Percentiles rank a stretch among this genome's conserved stretches.
Conservation (phyloP, 2,797 vertebrate genomes). For the Acrossocheilus fasciatus region DNA sequence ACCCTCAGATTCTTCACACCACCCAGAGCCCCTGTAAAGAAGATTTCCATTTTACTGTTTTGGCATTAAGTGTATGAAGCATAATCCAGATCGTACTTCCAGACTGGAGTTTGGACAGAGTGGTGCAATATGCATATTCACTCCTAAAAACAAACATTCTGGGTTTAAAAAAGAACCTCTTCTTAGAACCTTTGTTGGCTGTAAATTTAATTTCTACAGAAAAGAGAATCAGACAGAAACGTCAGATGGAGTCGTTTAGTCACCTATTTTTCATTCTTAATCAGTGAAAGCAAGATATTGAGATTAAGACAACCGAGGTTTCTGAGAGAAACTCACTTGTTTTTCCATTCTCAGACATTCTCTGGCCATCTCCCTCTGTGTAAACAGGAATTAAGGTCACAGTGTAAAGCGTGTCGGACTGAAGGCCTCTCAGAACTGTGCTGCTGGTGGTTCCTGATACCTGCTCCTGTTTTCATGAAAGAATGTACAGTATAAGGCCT, state of each 20-base stretch:
- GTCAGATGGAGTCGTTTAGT: not conserved
- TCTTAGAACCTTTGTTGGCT: not conserved
- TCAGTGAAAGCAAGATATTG: not conserved
- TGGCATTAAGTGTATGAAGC: slow-evolving; percentile 7
- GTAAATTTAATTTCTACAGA: not conserved
- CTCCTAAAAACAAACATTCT: not conserved
- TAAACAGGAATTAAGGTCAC: slow-evolving; percentile 91
- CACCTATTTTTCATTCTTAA: not conserved
- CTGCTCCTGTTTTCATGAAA: slow-evolving; percentile 78
- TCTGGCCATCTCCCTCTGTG: slow-evolving; percentile 86
- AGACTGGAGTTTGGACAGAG: not conserved
- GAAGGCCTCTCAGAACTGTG: slow-evolving; percentile 84
- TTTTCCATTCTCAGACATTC: slow-evolving; percentile 86
- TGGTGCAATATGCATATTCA: not conserved
- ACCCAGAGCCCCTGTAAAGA: slow-evolving; percentile 83
- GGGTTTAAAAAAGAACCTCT: not conserved
- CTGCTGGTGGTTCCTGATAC: slow-evolving; percentile 87
- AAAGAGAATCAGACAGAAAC: not conserved
- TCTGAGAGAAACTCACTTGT: slow-evolving; percentile 84
- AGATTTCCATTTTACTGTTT: slow-evolving; percentile 40
- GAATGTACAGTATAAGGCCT: not conserved
- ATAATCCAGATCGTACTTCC: not conserved
- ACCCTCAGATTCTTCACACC: slow-evolving; percentile 90
- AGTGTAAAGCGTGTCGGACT: slow-evolving; percentile 89
- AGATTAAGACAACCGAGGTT: not conserved